Evolutionary conservation across 1,140 invertebrate genomes (phyloP).

Genomic region (Elysia chlorotica): DNA sequence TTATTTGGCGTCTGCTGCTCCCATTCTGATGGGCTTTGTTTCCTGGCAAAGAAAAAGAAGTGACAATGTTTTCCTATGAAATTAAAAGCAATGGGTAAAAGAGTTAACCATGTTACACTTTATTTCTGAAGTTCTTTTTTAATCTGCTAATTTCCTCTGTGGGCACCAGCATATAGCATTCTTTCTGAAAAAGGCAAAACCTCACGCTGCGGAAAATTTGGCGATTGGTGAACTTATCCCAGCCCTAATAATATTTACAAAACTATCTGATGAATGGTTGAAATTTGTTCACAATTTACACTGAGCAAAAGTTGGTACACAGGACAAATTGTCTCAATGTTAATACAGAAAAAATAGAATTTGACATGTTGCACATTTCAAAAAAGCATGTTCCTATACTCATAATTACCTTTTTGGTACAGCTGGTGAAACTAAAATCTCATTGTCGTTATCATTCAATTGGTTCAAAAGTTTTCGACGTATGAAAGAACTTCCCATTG

Average conservation of each 20-base stretch:
- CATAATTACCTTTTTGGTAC: conserved; percentile 10
- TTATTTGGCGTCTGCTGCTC: conserved; percentile 1
- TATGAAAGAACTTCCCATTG: conserved; percentile 5
- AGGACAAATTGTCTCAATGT: background rate
- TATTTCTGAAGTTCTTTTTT: background rate
- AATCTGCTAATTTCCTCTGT: background rate
- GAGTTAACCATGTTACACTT: background rate
- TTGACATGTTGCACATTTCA: background rate
- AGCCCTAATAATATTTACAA: background rate
- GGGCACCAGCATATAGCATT: background rate
- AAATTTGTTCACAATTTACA: background rate
- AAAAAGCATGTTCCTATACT: too few species aligned
- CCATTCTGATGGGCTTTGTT: conserved; percentile 13
- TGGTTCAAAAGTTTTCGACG: conserved; percentile 10
- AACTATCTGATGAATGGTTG: background rate
- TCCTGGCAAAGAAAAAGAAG: background rate
- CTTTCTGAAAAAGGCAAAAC: background rate
- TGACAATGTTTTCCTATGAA: background rate
- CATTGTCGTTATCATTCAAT: conserved; percentile 12
- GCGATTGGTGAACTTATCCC: background rate
- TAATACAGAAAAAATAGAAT: background rate
- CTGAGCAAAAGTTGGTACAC: background rate
- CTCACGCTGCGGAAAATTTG: background rate
- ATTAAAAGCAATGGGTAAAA: background rate
- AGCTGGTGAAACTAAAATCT: background rate